Conservation (phyloP, 2,888 invertebrate species). For the Pseudococcus longispinus region DNA sequence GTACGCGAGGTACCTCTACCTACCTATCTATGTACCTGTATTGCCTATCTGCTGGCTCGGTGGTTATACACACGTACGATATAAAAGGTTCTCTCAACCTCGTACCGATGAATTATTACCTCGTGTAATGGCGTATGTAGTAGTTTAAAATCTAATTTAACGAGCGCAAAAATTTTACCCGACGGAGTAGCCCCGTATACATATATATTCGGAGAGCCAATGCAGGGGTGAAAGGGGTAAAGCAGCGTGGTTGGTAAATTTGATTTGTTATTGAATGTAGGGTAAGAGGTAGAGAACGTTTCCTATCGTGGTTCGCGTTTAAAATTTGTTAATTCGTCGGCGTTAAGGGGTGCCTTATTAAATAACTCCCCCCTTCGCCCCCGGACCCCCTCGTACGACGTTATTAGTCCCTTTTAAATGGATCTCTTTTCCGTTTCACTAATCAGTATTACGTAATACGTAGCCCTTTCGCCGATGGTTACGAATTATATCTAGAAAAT, state of each 20-base stretch:
- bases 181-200: neutral
- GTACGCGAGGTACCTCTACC: no score
- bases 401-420: neutral
- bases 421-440: neutral
- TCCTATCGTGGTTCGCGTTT: neutral
- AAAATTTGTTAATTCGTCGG: neutral
- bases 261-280: neutral
- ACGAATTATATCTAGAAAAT: neutral
- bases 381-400: neutral
- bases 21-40: no score
- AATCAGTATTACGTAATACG: neutral
- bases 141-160: constrained; percentile 16
- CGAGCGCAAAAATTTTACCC: neutral
- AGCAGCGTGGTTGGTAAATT: neutral
- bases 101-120: neutral
- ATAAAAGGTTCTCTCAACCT: neutral
- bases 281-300: neutral
- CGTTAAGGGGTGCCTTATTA: neutral
- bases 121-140: neutral
- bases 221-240: neutral
- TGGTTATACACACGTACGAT: neutral
- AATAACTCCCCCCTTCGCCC: neutral
- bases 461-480: neutral
- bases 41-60: neutral
- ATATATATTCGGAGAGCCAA: neutral